phyloP scores from a whole-genome alignment of 2,797 vertebrate species.

The Arctocebus calabarensis region DNA sequence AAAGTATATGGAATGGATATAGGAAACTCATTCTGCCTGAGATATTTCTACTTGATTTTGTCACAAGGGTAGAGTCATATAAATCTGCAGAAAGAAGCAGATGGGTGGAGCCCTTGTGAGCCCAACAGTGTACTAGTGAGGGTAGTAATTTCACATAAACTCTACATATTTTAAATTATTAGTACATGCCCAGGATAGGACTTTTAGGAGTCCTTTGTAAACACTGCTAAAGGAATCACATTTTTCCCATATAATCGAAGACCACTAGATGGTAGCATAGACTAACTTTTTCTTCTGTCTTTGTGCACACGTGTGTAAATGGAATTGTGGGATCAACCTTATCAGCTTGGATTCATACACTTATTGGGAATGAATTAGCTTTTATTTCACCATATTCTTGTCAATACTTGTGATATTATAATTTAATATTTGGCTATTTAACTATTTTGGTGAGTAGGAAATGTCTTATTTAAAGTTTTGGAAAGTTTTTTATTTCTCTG shows the following conservation, averaged over 20 bases:
- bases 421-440: not conserved
- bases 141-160: not conserved
- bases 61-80: not conserved
- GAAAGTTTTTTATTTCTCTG: not conserved
- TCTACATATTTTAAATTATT: not conserved
- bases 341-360: not conserved
- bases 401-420: not conserved
- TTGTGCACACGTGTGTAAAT: not conserved
- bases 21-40: not conserved
- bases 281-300: not conserved
- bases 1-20: not conserved
- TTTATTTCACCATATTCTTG: not conserved
- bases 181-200: not conserved
- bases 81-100: not conserved
- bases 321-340: not conserved
- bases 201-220: not conserved
- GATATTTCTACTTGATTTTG: not conserved
- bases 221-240: not conserved
- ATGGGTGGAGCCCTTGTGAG: not conserved
- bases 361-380: not conserved
- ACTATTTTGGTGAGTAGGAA: not conserved
- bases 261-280: conserved; percentile 55
- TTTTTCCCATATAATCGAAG: not conserved
- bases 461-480: not conserved
- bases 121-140: not conserved